Percentiles rank a stretch among this genome's conserved stretches.
phyloP scores from a whole-genome alignment of 2,888 invertebrate genomes.

The Hirudinaria manillensis region DNA sequence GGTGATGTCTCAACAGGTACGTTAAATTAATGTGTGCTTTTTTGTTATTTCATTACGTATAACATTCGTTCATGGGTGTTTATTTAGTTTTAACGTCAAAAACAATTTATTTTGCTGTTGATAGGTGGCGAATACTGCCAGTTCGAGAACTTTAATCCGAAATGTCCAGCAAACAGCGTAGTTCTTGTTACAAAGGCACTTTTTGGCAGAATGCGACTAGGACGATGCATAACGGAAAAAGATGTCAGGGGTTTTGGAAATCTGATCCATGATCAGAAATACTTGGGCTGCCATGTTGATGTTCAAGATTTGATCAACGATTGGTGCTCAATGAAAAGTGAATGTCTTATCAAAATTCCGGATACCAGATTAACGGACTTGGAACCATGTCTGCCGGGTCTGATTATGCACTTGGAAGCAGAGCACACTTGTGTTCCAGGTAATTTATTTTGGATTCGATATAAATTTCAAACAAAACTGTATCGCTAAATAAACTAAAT shows the following conservation, averaged over 20 bases:
- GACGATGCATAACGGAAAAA: slow-evolving; percentile 31
- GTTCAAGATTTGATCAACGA: slow-evolving; percentile 34
- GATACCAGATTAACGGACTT: slow-evolving; percentile 31
- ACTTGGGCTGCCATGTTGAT: slow-evolving; percentile 35
- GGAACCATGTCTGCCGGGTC: slow-evolving; percentile 33
- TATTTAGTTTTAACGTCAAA: no score
- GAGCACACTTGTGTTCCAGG: slow-evolving; percentile 36
- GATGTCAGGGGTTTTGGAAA: slow-evolving; percentile 17
- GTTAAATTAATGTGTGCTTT: no score
- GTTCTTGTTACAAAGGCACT: slow-evolving; percentile 34
- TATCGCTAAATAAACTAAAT: no score
- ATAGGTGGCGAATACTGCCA: slow-evolving; percentile 36
- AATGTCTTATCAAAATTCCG: slow-evolving; percentile 32
- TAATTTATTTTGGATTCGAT: no score
- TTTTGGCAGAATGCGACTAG: slow-evolving; percentile 36
- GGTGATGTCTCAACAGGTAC: no score
- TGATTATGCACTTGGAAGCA: slow-evolving; percentile 38
- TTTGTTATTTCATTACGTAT: no score
- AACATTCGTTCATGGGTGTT: no score
- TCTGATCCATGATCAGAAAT: background rate
- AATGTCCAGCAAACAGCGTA: slow-evolving; percentile 34
- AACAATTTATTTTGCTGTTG: no score
- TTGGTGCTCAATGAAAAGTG: slow-evolving; percentile 32
- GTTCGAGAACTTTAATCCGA: slow-evolving; percentile 35
- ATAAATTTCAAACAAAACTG: no score